Evolutionary conservation across 2,888 invertebrate species (phyloP).

Genomic region (Mystacides longicornis): DNA sequence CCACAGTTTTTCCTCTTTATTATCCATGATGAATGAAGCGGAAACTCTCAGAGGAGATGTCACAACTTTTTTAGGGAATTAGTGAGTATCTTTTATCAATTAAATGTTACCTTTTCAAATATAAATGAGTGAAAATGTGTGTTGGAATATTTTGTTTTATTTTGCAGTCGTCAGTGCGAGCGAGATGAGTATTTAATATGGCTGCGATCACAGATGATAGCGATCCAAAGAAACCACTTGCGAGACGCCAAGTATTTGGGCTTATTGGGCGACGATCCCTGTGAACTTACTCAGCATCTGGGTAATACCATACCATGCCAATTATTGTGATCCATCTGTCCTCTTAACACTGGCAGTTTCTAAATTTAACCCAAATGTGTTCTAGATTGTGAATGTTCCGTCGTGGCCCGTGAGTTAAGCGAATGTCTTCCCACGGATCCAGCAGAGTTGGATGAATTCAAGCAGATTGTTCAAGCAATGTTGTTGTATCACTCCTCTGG

Average conservation of each 20-base stretch:
- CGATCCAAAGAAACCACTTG: constrained; percentile 3
- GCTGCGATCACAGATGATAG: neutral
- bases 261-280: constrained; percentile 10
- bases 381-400: constrained; percentile 6
- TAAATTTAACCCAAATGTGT: neutral
- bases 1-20: constrained; percentile 33
- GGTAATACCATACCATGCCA: too few species aligned
- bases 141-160: neutral
- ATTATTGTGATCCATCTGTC: neutral
- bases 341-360: neutral
- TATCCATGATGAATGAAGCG: constrained; percentile 16
- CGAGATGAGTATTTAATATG: constrained; percentile 14
- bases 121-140: neutral
- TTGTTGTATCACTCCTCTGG: constrained; percentile 7
- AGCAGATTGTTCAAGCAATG: constrained; percentile 9
- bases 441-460: constrained; percentile 8
- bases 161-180: constrained; percentile 14
- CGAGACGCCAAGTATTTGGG: constrained; percentile 1
- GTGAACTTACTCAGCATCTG: too few species aligned
- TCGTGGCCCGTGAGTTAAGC: constrained; percentile 3
- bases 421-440: constrained; percentile 7
- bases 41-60: constrained; percentile 33
- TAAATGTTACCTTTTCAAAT: neutral
- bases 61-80: constrained; percentile 16
- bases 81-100: constrained; percentile 7